Evolutionary conservation across 2,888 invertebrate genomes (phyloP).

Genomic region (Sinelater perroti): DNA sequence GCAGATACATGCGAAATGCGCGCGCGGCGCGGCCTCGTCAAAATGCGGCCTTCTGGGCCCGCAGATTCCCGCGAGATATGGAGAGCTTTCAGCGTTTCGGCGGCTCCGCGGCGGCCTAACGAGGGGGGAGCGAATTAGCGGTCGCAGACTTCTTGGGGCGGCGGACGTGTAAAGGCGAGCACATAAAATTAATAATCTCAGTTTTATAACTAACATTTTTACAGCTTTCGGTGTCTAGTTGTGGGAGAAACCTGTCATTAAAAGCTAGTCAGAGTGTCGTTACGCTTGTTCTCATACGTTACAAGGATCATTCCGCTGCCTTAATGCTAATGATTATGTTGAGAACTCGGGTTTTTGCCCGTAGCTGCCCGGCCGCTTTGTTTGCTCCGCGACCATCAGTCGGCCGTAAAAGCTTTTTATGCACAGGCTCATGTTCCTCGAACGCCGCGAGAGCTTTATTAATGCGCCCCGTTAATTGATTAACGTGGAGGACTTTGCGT

Average conservation of each 20-base stretch:
- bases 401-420: conserved; percentile 6
- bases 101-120: too few relatives aligned
- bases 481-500: too few relatives aligned
- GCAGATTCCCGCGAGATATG: background rate
- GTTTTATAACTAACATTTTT: conserved; percentile 35
- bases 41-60: background rate
- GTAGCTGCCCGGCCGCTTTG: conserved; percentile 18
- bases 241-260: conserved; percentile 46
- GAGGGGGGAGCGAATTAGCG: background rate
- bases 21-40: conserved; percentile 30
- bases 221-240: conserved; percentile 41
- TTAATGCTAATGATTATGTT: conserved; percentile 40
- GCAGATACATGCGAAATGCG: conserved; percentile 54
- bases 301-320: conserved; percentile 36
- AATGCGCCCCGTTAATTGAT: too few relatives aligned
- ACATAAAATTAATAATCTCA: conserved; percentile 36
- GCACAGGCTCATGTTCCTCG: too few relatives aligned
- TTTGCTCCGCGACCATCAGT: conserved; percentile 11
- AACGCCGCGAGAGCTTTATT: too few relatives aligned
- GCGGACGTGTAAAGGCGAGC: conserved; percentile 26
- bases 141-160: background rate
- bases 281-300: conserved; percentile 47
- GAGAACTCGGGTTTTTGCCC: conserved; percentile 22
- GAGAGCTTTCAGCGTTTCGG: background rate
- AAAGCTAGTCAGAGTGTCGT: conserved; percentile 50